Percentiles rank a stretch among this genome's conserved stretches.
These are phyloP conservation scores for Shargacucullia verbasci DNA, from an alignment of 2,888 invertebrate species.

Conservation along the genomic window DNA sequence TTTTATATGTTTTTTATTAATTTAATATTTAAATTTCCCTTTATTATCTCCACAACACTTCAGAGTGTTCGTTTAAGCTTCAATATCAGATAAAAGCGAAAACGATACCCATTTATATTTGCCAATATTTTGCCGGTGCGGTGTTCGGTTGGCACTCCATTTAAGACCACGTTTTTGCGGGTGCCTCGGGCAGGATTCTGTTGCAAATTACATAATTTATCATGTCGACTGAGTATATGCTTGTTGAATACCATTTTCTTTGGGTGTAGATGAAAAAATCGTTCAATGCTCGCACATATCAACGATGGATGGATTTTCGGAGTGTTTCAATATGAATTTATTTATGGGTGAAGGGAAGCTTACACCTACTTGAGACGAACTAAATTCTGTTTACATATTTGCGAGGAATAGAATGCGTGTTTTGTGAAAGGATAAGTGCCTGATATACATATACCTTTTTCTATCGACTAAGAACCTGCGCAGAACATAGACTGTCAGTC, in stretches of 20 bases:
- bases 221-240: constrained; percentile 70
- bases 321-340: constrained; percentile 61
- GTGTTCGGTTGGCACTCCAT: constrained; percentile 44
- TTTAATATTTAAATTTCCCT: too few species aligned
- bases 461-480: too few species aligned
- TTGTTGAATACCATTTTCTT: constrained; percentile 69
- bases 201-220: constrained; percentile 81
- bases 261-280: constrained; percentile 55
- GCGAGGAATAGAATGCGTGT: background rate
- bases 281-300: constrained; percentile 35
- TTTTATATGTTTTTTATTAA: too few species aligned
- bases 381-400: background rate
- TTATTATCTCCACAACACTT: background rate
- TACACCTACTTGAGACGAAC: background rate
- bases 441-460: too few species aligned
- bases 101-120: constrained; percentile 12
- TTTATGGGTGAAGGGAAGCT: constrained; percentile 34
- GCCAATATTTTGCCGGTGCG: constrained; percentile 36
- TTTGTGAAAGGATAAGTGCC: too few species aligned
- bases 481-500: too few species aligned
- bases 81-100: constrained; percentile 11
- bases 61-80: background rate
- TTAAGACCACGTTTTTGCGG: constrained; percentile 51
- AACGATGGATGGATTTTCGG: constrained; percentile 48
- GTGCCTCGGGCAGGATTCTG: constrained; percentile 56